Evolutionary conservation across 2,888 invertebrate genomes (phyloP).

Genomic region (Machimus rusticus): DNA sequence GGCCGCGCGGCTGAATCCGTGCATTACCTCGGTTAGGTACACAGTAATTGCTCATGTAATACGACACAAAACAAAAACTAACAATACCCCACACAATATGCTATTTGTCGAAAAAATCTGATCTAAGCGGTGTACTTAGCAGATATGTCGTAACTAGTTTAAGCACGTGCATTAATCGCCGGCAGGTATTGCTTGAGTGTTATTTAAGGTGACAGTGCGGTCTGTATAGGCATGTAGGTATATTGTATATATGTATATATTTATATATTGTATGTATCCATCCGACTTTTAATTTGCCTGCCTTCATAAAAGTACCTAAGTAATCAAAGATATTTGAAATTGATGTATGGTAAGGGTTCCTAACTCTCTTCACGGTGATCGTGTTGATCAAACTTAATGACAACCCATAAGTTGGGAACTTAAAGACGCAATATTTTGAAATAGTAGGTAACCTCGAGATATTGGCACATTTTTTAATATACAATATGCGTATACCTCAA

Average conservation of each 20-base stretch:
- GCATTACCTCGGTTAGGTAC: background rate
- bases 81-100: background rate
- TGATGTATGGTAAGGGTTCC: background rate
- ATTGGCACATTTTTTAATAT: background rate
- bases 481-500: background rate
- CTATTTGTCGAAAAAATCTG: background rate
- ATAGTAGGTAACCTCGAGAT: background rate
- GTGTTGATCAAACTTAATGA: background rate
- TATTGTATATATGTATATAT: too few species aligned
- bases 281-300: background rate
- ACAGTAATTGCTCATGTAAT: background rate
- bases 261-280: background rate
- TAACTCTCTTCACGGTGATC: background rate
- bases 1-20: background rate
- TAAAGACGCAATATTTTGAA: background rate
- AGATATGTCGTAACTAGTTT: background rate
- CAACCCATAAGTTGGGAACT: background rate
- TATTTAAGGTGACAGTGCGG: background rate
- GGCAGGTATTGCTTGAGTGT: background rate
- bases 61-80: background rate
- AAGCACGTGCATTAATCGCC: background rate
- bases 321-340: background rate
- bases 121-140: background rate
- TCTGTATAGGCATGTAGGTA: background rate
- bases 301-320: background rate